phyloP scores from a whole-genome alignment of 2,113 vertebrate genomes.

The Actenoides hombroni region DNA sequence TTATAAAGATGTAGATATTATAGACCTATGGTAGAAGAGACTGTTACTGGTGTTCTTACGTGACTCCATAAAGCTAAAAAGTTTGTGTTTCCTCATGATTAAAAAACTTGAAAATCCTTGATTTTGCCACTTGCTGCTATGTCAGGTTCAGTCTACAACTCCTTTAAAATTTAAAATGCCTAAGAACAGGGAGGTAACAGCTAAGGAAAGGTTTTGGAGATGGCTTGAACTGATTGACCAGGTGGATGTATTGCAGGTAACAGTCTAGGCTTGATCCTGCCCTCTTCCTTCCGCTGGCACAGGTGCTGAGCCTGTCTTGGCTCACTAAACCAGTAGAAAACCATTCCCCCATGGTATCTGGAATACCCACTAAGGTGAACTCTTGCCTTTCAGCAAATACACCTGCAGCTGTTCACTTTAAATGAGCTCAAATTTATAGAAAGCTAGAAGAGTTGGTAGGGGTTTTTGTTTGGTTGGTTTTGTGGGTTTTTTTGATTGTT shows the following conservation, averaged over 20 bases:
- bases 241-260: not conserved
- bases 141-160: not conserved
- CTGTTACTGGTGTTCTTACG: not conserved
- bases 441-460: not conserved
- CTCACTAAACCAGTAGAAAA: not conserved
- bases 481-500: not conserved
- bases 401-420: not conserved
- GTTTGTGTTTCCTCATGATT: not conserved
- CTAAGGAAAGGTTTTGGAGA: not conserved
- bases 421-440: not conserved
- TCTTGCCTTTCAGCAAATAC: not conserved
- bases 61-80: not conserved
- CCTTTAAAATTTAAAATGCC: not conserved
- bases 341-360: not conserved
- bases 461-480: not conserved
- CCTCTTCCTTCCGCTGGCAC: accelerated
- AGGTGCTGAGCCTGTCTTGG: not conserved
- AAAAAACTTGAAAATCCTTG: not conserved
- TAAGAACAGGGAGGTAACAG: not conserved
- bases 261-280: not conserved
- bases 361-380: not conserved
- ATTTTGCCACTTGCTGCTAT: not conserved
- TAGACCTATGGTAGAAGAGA: not conserved
- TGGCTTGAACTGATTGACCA: not conserved
- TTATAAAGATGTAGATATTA: not conserved